Evolutionary conservation across 2,888 invertebrate genomes (phyloP).

Genomic region (Phyllotreta striolata): DNA sequence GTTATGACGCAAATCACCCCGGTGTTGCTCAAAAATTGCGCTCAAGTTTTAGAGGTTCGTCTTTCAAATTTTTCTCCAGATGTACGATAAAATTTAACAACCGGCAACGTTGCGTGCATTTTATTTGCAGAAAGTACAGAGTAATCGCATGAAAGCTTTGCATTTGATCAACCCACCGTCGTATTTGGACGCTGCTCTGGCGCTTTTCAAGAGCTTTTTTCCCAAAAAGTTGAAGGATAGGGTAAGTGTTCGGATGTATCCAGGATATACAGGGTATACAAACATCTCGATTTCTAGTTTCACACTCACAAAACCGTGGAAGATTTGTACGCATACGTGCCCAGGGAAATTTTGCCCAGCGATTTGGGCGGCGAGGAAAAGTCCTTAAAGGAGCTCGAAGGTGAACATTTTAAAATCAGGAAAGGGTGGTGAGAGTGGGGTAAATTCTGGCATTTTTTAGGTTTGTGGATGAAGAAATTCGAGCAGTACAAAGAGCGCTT

Average conservation of each 20-base stretch:
- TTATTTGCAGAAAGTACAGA: slow-evolving; percentile 9
- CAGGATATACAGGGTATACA: no score
- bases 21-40: slow-evolving; percentile 7
- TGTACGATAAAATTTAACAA: neutral
- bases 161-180: slow-evolving; percentile 5
- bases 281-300: no score
- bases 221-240: slow-evolving; percentile 13
- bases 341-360: neutral
- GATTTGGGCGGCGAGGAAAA: slow-evolving; percentile 15
- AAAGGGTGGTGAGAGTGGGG: no score
- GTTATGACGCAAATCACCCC: neutral
- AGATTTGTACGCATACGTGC: slow-evolving; percentile 7
- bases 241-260: neutral
- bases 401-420: neutral
- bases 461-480: no score
- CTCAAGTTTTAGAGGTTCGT: slow-evolving; percentile 7
- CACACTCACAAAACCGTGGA: slow-evolving; percentile 3
- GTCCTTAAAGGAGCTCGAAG: neutral
- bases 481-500: slow-evolving; percentile 4
- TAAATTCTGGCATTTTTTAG: no score
- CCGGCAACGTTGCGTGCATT: neutral
- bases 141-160: slow-evolving; percentile 8
- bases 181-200: neutral
- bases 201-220: slow-evolving; percentile 1
- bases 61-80: neutral